A percentile compares a stretch with the other conserved stretches of the same genome.
Conservation (phyloP, 2,113 vertebrate species). For the Anas platyrhynchos region DNA sequence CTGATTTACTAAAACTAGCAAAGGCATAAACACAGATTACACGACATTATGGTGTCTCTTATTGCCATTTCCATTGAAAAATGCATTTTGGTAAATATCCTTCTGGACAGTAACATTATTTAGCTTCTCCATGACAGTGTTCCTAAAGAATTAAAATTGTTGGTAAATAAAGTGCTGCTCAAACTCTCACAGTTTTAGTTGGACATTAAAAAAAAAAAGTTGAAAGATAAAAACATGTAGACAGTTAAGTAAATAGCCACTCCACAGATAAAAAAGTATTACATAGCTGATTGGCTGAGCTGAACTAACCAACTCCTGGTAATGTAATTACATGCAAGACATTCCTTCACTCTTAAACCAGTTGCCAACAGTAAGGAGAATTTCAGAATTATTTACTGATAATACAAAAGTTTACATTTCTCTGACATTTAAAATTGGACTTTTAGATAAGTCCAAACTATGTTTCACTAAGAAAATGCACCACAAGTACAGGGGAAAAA, state of each 20-base stretch:
- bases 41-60: background rate
- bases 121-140: background rate
- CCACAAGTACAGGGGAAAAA: background rate
- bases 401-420: background rate
- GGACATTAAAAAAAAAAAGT: background rate
- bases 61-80: background rate
- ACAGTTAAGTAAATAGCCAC: conserved; percentile 6
- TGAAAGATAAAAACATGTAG: background rate
- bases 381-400: background rate
- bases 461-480: background rate
- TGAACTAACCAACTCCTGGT: background rate
- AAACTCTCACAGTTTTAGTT: background rate
- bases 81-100: background rate
- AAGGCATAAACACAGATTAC: background rate
- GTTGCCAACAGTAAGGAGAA: background rate
- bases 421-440: background rate
- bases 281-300: background rate
- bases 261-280: conserved; percentile 27
- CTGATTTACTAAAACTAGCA: background rate
- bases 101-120: background rate
- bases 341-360: conserved; percentile 14
- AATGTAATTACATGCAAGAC: conserved; percentile 15
- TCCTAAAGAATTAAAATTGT: background rate
- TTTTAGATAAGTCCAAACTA: background rate
- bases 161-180: background rate